Base-by-base conservation (phyloP, 2,113 vertebrate species). In the Polyodon spathula region DNA sequence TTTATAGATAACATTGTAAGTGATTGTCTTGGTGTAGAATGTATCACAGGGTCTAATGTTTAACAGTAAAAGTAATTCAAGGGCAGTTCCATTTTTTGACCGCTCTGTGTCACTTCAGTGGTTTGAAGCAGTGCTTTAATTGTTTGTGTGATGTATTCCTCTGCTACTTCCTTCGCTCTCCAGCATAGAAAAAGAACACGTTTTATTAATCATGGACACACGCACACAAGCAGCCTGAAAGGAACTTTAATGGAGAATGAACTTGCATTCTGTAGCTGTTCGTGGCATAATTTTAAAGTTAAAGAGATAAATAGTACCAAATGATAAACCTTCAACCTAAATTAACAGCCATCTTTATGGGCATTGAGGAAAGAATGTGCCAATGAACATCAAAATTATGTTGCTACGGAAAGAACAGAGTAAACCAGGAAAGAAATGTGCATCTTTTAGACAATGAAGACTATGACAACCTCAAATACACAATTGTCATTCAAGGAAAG, bases 101-200 rank as follows among this genome's bases (percentile, higher is more conserved):
- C 57, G 17, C 56, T 65, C 62, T 80, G 71, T 37, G 70, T 76
- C 60, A 66, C 75, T 80, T 78, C 68, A 65, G 58, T 70, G 66
- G 50, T 17, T 69, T 57, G 54, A 65, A 64, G 42, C 27, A 63
- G 58, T 62, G 40, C 57, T 80, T 83, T 79, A 84, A 77, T 84
- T 86, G 80, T 77, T 78, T 80, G 74, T 73, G 71, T 72, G 73
- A 78, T 77, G 11, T 68, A 81, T 74, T 57, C 63, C 63, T 76
- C 71, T 54, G 72, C 71, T 54, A 8, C 72, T 66, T 77, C 66
- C 66, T 74, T 82, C 54, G 58, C 38, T 75, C 61, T 63, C 53
- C 27, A 67, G 8, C 52, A 58, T 64, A 67, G 58, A 5, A 37
- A 17, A 68, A 70, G 57, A 76, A 59, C 62, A 56, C 12, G 64